Evolutionary conservation across 2,797 vertebrate species (phyloP).

Genomic region (Helicolenus hilgendorfi): DNA sequence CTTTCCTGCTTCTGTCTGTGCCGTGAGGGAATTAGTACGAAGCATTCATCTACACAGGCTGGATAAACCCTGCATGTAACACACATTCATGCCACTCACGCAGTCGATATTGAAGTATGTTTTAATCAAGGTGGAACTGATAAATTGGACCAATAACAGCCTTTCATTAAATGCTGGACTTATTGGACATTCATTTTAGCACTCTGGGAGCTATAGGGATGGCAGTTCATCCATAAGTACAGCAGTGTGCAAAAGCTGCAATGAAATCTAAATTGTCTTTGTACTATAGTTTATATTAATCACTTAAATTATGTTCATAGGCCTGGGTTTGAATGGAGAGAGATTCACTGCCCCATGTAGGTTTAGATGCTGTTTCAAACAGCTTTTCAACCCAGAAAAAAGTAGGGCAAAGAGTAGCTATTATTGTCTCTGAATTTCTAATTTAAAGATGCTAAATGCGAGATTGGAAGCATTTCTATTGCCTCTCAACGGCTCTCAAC

Average conservation of each 20-base stretch:
- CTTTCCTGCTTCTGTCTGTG: slow-evolving; percentile 8
- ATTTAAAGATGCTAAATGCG: background rate
- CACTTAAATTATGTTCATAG: background rate
- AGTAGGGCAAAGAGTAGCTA: background rate
- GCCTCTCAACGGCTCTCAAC: background rate
- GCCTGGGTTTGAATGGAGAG: background rate
- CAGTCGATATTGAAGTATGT: background rate
- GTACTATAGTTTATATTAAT: background rate
- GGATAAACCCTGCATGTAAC: background rate
- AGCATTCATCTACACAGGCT: background rate
- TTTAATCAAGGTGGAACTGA: background rate
- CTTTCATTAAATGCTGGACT: background rate
- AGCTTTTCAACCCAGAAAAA: background rate
- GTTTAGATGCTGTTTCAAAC: background rate
- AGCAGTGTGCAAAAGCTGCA: background rate
- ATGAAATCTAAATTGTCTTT: background rate
- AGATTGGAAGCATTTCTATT: background rate
- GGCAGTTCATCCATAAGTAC: background rate
- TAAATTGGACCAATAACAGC: background rate
- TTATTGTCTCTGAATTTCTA: background rate
- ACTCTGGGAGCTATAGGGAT: background rate
- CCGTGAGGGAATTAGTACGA: background rate
- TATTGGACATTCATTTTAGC: background rate
- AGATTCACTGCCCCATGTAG: background rate
- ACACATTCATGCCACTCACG: background rate